Evolutionary conservation across 92 coral and sea anemone species (phyloP).

Genomic region (Chrysogorgia sp.): DNA sequence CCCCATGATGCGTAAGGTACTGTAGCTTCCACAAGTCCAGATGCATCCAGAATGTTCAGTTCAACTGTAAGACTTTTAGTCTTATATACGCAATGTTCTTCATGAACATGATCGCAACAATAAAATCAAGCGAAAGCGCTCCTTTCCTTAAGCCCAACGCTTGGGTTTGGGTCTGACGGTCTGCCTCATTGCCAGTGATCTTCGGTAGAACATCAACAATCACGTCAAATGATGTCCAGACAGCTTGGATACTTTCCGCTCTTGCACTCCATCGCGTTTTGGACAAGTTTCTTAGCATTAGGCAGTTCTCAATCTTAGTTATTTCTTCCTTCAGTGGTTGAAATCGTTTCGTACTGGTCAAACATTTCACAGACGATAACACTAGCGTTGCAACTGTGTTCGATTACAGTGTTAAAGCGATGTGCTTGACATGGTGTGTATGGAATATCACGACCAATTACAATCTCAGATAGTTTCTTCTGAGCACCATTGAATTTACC

Average conservation of each 20-base stretch:
- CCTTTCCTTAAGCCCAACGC: slow-evolving; percentile 21
- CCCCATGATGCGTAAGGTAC: slow-evolving; percentile 10
- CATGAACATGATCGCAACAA: slow-evolving; percentile 32
- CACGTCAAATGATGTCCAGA: background rate
- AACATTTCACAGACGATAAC: slow-evolving; percentile 13
- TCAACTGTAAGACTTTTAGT: slow-evolving; percentile 13
- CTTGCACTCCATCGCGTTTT: slow-evolving; percentile 25
- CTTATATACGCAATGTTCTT: slow-evolving; percentile 31
- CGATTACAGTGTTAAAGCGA: slow-evolving; percentile 30
- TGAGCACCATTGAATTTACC: slow-evolving; percentile 27
- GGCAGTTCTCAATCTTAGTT: slow-evolving; percentile 8
- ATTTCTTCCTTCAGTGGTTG: slow-evolving; percentile 22
- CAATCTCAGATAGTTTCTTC: slow-evolving; percentile 26
- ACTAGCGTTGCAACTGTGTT: slow-evolving; percentile 31
- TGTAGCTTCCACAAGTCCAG: slow-evolving; percentile 19
- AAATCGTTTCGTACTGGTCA: slow-evolving; percentile 33
- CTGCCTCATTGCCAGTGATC: background rate
- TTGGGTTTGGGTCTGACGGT: slow-evolving; percentile 24
- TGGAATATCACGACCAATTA: slow-evolving; percentile 31
- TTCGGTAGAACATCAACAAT: background rate
- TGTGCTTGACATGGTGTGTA: slow-evolving; percentile 27
- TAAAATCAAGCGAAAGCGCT: slow-evolving; percentile 28
- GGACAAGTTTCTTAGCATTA: slow-evolving; percentile 24
- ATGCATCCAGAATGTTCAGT: slow-evolving; percentile 7
- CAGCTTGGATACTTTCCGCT: slow-evolving; percentile 38